Evolutionary conservation across 2,797 vertebrate species (phyloP).

Genomic region (Alca torda): DNA sequence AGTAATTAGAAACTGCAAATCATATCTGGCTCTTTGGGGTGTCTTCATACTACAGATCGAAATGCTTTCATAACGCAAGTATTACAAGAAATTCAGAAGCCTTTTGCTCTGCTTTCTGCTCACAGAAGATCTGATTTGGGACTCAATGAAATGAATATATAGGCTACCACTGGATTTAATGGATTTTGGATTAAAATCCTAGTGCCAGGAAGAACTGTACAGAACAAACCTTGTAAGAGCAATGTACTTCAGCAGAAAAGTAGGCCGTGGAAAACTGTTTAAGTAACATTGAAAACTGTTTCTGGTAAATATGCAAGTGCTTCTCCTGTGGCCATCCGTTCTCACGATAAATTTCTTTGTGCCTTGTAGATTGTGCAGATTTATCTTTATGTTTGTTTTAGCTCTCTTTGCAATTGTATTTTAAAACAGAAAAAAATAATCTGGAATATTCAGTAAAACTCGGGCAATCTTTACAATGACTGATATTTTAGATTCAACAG

Average conservation of each 20-base stretch:
- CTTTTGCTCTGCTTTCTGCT: not conserved
- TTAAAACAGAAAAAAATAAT: not conserved
- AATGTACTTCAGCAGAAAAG: not conserved
- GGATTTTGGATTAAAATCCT: not conserved
- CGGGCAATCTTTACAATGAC: not conserved
- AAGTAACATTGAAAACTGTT: not conserved
- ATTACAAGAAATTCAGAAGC: not conserved
- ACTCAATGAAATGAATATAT: not conserved
- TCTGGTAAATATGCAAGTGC: not conserved
- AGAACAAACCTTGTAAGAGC: not conserved
- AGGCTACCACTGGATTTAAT: not conserved
- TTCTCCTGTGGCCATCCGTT: not conserved
- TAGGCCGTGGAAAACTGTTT: not conserved
- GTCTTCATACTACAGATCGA: not conserved
- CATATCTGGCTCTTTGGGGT: not conserved
- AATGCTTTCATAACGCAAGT: not conserved
- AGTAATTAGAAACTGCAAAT: conserved; percentile 59
- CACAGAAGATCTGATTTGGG: not conserved
- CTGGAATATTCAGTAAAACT: not conserved
- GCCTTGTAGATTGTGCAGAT: not conserved
- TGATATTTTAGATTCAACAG: not conserved
- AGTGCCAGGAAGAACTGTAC: not conserved
- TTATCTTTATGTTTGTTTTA: not conserved
- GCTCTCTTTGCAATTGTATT: not conserved
- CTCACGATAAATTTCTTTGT: not conserved